Conservation (phyloP, 2,113 vertebrate genomes). For the Vulpes ferrilata region DNA sequence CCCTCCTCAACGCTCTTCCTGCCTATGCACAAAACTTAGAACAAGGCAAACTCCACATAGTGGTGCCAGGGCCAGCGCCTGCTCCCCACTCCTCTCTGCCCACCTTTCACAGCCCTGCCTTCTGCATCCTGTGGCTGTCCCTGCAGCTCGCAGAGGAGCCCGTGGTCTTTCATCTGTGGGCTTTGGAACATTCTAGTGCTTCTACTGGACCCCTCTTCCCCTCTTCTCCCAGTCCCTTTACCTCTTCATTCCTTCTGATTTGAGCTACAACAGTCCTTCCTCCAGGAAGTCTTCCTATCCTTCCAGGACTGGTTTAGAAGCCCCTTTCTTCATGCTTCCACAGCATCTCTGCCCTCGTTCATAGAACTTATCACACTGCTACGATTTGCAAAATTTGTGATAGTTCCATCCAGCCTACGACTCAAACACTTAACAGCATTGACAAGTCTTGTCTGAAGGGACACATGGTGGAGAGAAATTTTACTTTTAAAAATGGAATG, state of each 20-base stretch:
- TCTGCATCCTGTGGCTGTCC: background rate
- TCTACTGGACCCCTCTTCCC: background rate
- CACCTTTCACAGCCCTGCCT: background rate
- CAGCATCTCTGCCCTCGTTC: background rate
- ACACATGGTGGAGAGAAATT: background rate
- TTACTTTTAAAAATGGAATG: background rate
- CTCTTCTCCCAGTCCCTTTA: too few species aligned
- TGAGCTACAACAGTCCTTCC: background rate
- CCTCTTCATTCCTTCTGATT: background rate
- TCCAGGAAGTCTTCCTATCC: background rate
- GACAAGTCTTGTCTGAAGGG: background rate
- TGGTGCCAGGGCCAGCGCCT: background rate
- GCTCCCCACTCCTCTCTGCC: too few species aligned
- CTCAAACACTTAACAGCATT: background rate
- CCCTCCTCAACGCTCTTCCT: background rate
- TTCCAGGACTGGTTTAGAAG: background rate
- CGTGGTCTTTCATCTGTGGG: fast-evolving
- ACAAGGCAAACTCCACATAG: background rate
- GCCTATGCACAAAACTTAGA: background rate
- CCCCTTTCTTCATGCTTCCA: too few species aligned
- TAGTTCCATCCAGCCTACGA: background rate
- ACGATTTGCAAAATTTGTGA: background rate
- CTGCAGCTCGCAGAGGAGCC: background rate
- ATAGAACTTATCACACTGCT: background rate
- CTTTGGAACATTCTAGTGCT: background rate